These are phyloP conservation scores for Cylindroiulus punctatus DNA, from an alignment of 2,888 invertebrate genomes.

Conservation along the genomic window DNA sequence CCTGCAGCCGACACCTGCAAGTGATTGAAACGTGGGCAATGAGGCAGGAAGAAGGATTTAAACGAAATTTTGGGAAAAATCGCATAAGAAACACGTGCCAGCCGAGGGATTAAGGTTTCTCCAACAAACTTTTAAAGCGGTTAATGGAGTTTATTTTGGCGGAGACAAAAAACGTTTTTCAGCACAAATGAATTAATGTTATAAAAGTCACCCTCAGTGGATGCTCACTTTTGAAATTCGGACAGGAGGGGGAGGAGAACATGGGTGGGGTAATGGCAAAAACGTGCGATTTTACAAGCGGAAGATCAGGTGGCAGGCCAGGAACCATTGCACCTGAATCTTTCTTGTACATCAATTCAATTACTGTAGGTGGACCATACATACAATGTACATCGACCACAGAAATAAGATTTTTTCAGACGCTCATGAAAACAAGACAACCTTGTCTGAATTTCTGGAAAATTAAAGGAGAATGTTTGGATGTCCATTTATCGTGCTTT, in stretches of 20 bases:
- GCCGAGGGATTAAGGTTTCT: slow-evolving; percentile 19
- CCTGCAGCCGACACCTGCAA: slow-evolving; percentile 45
- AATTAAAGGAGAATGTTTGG: too few relatives aligned
- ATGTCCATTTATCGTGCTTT: too few relatives aligned
- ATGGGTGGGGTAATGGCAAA: slow-evolving; percentile 19
- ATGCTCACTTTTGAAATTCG: not conserved
- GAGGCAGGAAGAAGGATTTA: slow-evolving; percentile 44
- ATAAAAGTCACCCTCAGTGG: not conserved
- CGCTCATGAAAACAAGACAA: too few relatives aligned
- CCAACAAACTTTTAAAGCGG: slow-evolving; percentile 21
- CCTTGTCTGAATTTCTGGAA: too few relatives aligned
- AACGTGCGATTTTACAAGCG: not conserved
- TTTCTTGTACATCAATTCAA: not conserved
- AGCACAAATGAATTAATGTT: slow-evolving; percentile 31
- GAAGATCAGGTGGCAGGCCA: not conserved
- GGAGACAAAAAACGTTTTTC: slow-evolving; percentile 28
- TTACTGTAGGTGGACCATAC: too few relatives aligned
- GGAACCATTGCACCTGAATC: not conserved
- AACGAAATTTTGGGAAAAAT: not conserved
- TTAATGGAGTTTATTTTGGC: slow-evolving; percentile 50
- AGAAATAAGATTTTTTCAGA: too few relatives aligned
- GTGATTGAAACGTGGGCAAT: slow-evolving; percentile 48
- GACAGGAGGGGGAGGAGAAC: not conserved
- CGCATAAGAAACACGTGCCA: slow-evolving; percentile 44
- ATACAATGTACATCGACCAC: too few relatives aligned